These are phyloP conservation scores for Pachymerium ferrugineum DNA, from an alignment of 2,888 invertebrate species.

Conservation along the genomic window DNA sequence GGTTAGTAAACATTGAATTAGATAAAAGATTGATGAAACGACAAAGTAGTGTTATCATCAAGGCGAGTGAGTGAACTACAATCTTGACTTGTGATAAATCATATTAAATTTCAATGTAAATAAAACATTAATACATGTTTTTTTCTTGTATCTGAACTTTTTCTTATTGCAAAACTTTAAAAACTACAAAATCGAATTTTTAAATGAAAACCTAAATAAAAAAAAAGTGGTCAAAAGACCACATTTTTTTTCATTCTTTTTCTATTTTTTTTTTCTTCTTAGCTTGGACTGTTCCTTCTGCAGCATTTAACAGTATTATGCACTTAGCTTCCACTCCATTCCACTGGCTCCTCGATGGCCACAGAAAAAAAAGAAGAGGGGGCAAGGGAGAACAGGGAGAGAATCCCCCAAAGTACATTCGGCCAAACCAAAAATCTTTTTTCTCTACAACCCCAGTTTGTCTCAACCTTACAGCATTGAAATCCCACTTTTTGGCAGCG, in stretches of 20 bases:
- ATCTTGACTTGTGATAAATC: no score
- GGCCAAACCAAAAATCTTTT: constrained; percentile 5
- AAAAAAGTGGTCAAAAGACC: constrained; percentile 11
- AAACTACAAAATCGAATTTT: background rate
- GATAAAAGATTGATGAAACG: background rate
- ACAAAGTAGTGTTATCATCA: no score
- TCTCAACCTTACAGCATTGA: constrained; percentile 19
- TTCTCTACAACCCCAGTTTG: background rate
- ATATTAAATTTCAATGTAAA: no score
- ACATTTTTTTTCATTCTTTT: background rate
- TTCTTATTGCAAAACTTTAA: background rate
- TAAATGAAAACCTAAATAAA: background rate
- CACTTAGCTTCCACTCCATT: constrained; percentile 27
- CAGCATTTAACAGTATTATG: constrained; percentile 25
- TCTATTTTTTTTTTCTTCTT: background rate
- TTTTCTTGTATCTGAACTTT: background rate
- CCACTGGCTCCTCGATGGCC: constrained; percentile 27
- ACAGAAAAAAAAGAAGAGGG: background rate
- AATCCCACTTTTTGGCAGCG: constrained; percentile 23
- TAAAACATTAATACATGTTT: no score
- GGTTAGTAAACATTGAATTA: background rate
- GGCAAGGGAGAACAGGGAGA: background rate
- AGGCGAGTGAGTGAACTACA: no score
- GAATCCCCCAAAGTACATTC: constrained; percentile 27
- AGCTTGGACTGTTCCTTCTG: constrained; percentile 7